phyloP scores from a whole-genome alignment of 1,140 invertebrate genomes.

The Brevipalpus yothersi region DNA sequence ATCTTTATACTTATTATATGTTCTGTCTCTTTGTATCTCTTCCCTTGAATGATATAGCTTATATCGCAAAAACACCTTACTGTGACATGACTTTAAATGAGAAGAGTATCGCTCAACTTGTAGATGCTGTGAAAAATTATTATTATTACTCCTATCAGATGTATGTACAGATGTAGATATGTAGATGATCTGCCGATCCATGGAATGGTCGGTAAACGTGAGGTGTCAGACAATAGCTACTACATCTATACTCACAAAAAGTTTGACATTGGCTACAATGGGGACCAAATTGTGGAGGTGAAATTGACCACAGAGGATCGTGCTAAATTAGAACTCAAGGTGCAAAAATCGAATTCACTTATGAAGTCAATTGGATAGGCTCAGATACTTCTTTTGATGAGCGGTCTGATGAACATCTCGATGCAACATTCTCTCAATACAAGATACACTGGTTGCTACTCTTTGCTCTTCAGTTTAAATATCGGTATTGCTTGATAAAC shows the following conservation, averaged over 20 bases:
- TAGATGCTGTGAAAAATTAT: conserved; percentile 95
- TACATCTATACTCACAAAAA: conserved; percentile 96
- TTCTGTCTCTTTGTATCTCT: neutral
- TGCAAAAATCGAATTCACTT: conserved; percentile 68
- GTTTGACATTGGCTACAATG: conserved; percentile 94
- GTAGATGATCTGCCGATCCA: conserved; percentile 92
- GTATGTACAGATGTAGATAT: too few relatives aligned
- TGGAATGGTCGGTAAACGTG: conserved; percentile 77
- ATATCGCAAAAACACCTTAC: conserved; percentile 46
- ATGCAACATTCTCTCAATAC: conserved; percentile 97
- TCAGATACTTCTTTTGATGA: conserved; percentile 72
- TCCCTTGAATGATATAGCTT: conserved; percentile 26
- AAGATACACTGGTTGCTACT: conserved; percentile 99
- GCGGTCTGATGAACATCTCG: conserved; percentile 95
- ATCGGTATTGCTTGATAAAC: too few relatives aligned
- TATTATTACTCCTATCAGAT: conserved; percentile 99
- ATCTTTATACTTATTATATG: neutral
- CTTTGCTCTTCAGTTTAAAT: too few relatives aligned
- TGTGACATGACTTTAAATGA: conserved; percentile 61
- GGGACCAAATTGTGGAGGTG: conserved; percentile 88
- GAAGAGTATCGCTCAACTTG: conserved; percentile 66
- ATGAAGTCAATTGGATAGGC: conserved; percentile 82
- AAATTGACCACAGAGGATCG: conserved; percentile 82
- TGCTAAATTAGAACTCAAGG: conserved; percentile 45
- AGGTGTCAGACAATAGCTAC: conserved; percentile 42